Evolutionary conservation across 2,888 invertebrate species (phyloP), one percentile per base, ranked within the genome.

Genomic region (Phanerotoma sp.): DNA sequence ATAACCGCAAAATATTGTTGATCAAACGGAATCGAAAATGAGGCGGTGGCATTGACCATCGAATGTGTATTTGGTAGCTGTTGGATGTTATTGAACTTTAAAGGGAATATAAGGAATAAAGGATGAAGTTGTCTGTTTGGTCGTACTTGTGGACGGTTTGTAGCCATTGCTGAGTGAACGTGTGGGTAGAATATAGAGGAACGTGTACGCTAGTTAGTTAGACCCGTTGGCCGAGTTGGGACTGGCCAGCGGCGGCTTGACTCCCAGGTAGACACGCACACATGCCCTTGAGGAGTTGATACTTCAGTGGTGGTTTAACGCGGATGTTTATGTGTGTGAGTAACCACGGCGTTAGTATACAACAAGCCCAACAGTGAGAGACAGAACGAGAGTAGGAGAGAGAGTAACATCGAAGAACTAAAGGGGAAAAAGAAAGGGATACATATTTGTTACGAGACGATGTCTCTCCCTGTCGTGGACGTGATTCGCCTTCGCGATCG

Each of bases 391-490:
- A 20, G 45, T 15, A 42, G 25, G 28, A 28, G 48, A 49, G 49
- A 37, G 30, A 49, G 54, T n/a, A n/a, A n/a, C n/a, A 49, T 46
- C 35, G 49, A 49, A 41, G 37, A 38, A 38, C 30, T 37, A 40
- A 46, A 44, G 48, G 25, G 33, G 46, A 40, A 45, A 50, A 37
- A 41, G 50, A 33, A 25, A 50, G 37, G 50, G 65, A 71, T 70
- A 72, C 71, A 71, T 74, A 75, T 75, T 75, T 74, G 74, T 75
- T 73, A 70, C 64, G 71, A 68, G 71, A 70, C 68, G 66, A 64
- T 71, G 72, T 73, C 70, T 68, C 67, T 70, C 64, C 69, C 68
- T 66, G 68, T 63, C 64, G 68, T 65, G 68, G 61, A 73, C 74
- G 74, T 75, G 75, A 73, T 73, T 72, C 72, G 74, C 71, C 65